Conservation (phyloP, 2,797 vertebrate species). For the Anguilla pacifica region DNA sequence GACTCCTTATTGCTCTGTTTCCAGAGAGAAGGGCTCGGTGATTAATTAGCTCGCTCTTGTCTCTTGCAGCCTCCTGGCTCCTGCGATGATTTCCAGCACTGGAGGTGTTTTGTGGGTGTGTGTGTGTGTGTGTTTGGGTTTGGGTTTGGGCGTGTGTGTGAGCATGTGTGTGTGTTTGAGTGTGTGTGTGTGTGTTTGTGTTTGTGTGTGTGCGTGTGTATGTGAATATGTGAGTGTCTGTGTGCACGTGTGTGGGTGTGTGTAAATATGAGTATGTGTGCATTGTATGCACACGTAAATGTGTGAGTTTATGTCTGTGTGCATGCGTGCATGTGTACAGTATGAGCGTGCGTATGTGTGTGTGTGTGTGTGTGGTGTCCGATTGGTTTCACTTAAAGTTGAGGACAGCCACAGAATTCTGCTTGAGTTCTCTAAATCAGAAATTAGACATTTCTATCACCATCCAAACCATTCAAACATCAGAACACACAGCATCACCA, state of each 20-base stretch:
- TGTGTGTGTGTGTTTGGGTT: too few relatives aligned
- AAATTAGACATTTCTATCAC: background rate
- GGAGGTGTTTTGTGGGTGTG: background rate
- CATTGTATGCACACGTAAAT: background rate
- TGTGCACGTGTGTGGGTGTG: background rate
- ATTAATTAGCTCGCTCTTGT: conserved; percentile 9
- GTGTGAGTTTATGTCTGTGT: background rate
- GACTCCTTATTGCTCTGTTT: background rate
- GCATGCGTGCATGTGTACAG: background rate
- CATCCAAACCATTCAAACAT: background rate
- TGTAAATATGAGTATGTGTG: background rate
- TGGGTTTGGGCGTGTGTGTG: too few relatives aligned
- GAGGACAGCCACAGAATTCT: background rate
- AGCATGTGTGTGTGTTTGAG: too few relatives aligned
- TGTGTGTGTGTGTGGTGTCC: too few relatives aligned
- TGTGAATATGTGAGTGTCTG: background rate
- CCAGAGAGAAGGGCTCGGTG: background rate
- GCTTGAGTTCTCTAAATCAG: background rate
- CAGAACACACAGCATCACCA: background rate
- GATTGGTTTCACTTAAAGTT: background rate
- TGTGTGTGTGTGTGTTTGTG: background rate
- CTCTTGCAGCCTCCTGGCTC: conserved; percentile 7
- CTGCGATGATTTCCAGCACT: background rate
- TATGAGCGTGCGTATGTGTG: background rate
- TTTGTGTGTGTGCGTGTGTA: background rate